Evolutionary conservation across 2,888 invertebrate species (phyloP).

Genomic region (Adelphocoris suturalis): DNA sequence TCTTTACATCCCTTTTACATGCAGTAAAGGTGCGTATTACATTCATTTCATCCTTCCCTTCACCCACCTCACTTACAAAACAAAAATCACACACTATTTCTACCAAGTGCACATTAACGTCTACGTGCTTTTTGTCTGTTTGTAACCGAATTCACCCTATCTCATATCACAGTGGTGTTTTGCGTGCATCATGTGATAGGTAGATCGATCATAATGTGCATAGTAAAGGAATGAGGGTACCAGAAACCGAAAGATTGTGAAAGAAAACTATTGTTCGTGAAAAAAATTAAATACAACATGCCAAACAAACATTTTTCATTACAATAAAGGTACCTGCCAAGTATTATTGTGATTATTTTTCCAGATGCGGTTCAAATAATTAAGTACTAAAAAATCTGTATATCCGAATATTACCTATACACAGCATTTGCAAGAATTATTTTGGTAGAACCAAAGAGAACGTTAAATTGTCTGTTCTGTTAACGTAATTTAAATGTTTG

Average conservation of each 20-base stretch:
- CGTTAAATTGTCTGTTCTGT: too few relatives aligned
- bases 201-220: constrained; percentile 21
- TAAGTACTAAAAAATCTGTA: too few relatives aligned
- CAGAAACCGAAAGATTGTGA: constrained; percentile 67
- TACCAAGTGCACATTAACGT: constrained; percentile 45
- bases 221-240: constrained; percentile 66
- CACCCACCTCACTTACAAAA: neutral
- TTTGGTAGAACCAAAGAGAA: too few relatives aligned
- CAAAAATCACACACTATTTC: neutral
- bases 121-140: constrained; percentile 43
- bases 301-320: constrained; percentile 4
- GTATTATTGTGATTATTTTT: too few relatives aligned
- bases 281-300: constrained; percentile 53
- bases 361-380: too few relatives aligned
- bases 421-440: too few relatives aligned
- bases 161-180: neutral
- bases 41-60: constrained; percentile 55
- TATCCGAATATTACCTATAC: too few relatives aligned
- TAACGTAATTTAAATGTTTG: too few relatives aligned
- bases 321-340: neutral
- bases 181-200: constrained; percentile 10
- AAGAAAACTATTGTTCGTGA: constrained; percentile 42
- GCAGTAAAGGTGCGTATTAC: neutral
- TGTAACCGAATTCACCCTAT: neutral
- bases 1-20: too few relatives aligned